Percentiles rank a stretch among this genome's conserved stretches.
Evolutionary conservation across 2,113 vertebrate genomes (phyloP).

Genomic region (Rhinolophus sinicus): DNA sequence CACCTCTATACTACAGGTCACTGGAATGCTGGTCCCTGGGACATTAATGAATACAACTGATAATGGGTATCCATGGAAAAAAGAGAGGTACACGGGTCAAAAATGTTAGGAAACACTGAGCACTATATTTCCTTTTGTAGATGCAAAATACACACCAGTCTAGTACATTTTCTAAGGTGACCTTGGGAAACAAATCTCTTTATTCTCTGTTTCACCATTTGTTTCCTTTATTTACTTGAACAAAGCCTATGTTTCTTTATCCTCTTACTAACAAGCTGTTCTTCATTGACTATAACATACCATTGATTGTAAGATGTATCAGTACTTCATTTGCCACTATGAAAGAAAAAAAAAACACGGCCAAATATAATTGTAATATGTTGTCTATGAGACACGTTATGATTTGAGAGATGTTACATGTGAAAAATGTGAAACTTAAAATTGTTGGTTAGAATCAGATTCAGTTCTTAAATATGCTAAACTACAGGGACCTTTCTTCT

Average conservation of each 20-base stretch:
- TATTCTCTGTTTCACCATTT: neutral
- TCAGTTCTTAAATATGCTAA: neutral
- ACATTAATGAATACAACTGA: neutral
- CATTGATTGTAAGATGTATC: neutral
- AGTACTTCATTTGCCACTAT: neutral
- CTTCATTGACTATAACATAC: neutral
- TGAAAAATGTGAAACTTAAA: neutral
- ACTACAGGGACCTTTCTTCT: neutral
- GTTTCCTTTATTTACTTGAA: neutral
- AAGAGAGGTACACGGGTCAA: neutral
- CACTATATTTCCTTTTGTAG: neutral
- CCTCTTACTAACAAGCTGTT: neutral
- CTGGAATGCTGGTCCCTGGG: accelerated
- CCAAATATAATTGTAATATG: neutral
- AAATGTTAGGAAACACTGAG: neutral
- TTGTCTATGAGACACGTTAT: neutral
- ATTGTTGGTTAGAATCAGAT: neutral
- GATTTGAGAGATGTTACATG: neutral
- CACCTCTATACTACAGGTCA: neutral
- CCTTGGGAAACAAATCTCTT: neutral
- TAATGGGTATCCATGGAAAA: neutral
- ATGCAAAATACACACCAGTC: neutral
- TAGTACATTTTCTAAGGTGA: neutral
- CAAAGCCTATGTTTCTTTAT: neutral
- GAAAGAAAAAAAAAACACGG: neutral